Percentiles rank a stretch among this genome's conserved stretches.
These are phyloP conservation scores for Cactoblastis cactorum DNA, from an alignment of 2,888 invertebrate species.

Conservation along the genomic window DNA sequence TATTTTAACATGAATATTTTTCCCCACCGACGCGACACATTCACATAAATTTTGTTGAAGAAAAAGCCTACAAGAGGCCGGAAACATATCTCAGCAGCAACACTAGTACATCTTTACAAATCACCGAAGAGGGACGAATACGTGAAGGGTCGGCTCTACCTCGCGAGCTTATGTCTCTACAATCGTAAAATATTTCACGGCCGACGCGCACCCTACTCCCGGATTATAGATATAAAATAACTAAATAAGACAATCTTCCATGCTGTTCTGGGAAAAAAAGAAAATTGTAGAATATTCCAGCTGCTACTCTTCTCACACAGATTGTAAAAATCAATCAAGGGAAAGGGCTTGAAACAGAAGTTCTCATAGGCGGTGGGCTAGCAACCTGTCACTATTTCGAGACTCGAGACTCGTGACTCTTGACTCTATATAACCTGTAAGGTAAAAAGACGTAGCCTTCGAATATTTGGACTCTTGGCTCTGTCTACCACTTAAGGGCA, in stretches of 20 bases:
- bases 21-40: not conserved
- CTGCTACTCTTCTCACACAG: too few species aligned
- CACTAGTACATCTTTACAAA: constrained; percentile 52
- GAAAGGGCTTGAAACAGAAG: too few species aligned
- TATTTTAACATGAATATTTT: not conserved
- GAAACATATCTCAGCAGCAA: constrained; percentile 33
- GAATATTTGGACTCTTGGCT: too few species aligned
- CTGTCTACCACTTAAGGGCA: too few species aligned
- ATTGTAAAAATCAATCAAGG: too few species aligned
- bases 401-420: too few species aligned
- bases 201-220: constrained; percentile 44
- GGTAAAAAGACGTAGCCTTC: too few species aligned
- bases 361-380: too few species aligned
- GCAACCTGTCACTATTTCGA: too few species aligned
- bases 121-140: constrained; percentile 62
- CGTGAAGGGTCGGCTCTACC: constrained; percentile 52
- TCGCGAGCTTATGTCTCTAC: constrained; percentile 60
- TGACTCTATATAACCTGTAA: too few species aligned
- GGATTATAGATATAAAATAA: constrained; percentile 25
- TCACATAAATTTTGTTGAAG: constrained; percentile 13
- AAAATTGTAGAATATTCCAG: not conserved
- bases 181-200: constrained; percentile 75
- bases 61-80: constrained; percentile 30
- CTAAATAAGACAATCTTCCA: constrained; percentile 45
- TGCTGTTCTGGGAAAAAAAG: not conserved